These are phyloP conservation scores for Diogma glabrata DNA, from an alignment of 2,888 invertebrate genomes.

Conservation along the genomic window DNA sequence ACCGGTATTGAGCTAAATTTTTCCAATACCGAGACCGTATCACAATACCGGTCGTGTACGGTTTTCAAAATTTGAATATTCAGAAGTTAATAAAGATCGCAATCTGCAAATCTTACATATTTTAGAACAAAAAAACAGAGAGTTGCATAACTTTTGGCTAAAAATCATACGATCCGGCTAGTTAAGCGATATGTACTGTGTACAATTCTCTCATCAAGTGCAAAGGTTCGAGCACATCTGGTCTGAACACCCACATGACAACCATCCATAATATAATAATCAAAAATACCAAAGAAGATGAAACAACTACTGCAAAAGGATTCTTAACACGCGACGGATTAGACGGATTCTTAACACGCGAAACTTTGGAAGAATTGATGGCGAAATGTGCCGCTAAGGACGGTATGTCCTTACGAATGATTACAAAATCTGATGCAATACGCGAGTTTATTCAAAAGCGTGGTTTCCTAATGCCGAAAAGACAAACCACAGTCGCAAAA, in stretches of 20 bases:
- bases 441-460: constrained; percentile 8
- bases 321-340: too few relatives aligned
- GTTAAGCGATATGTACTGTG: too few relatives aligned
- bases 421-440: constrained; percentile 1
- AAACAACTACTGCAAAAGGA: neutral
- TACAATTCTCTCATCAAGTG: neutral
- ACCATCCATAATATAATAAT: constrained; percentile 1
- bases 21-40: too few relatives aligned
- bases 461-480: neutral
- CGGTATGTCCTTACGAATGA: neutral
- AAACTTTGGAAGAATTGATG: neutral
- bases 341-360: constrained; percentile 1
- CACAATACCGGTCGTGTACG: too few relatives aligned
- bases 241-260: neutral
- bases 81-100: too few relatives aligned
- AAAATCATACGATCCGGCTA: too few relatives aligned
- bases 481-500: neutral
- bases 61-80: too few relatives aligned
- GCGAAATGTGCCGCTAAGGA: neutral
- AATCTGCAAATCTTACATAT: too few relatives aligned
- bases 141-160: too few relatives aligned
- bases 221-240: neutral
- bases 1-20: too few relatives aligned
- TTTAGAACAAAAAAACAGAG: too few relatives aligned
- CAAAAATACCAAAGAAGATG: neutral